Evolutionary conservation across 2,888 invertebrate species (phyloP), one percentile per base, ranked within the genome.

Genomic region (Cordilura impudica): DNA sequence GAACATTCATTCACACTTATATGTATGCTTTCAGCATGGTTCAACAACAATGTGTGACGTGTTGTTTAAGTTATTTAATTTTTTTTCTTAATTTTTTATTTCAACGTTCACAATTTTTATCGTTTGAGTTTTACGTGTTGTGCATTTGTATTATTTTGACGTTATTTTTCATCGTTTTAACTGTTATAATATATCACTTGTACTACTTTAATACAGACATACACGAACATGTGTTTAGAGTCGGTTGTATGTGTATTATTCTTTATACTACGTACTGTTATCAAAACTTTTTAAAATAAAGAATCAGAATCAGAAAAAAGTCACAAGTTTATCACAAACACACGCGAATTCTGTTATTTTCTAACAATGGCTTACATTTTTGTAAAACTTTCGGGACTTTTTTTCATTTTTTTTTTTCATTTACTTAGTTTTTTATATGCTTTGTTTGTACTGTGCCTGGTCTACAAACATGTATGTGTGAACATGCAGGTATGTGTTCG

Each of bases 61-160:
- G 31, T 43, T 69, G 54, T 47, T 61, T 14, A 8, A 58, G 39
- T 31, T 39, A 19, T 39, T 63, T 31, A 26, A n/a, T 12, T 49
- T 16, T 54, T 35, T 16, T 65, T 16, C 47, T 71, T 10, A 14
- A 47, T 43, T 14, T 56, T 16, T 73, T 23, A 39, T 39, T 49
- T 35, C 60, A 65, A 29, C 26, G 5, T 53, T 67, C 29, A 10
- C 21, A 45, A 2, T 43, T 51, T 75, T 81, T 77, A 81, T 78
- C 65, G 78, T 67, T 71, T 73, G 35, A 56, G 74, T 67, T 81
- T 82, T 81, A 80, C 78, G 78, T 82, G 81, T 81, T 81, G 56
- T 72, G 75, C 73, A 79, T 82, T 83, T 82, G 75, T 82, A 81
- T 81, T 81, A 80, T 77, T 78, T 78, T 71, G 72, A 61, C 39